These are phyloP conservation scores for Spinus pinus DNA, from an alignment of 2,797 vertebrate species.

Conservation along the genomic window DNA sequence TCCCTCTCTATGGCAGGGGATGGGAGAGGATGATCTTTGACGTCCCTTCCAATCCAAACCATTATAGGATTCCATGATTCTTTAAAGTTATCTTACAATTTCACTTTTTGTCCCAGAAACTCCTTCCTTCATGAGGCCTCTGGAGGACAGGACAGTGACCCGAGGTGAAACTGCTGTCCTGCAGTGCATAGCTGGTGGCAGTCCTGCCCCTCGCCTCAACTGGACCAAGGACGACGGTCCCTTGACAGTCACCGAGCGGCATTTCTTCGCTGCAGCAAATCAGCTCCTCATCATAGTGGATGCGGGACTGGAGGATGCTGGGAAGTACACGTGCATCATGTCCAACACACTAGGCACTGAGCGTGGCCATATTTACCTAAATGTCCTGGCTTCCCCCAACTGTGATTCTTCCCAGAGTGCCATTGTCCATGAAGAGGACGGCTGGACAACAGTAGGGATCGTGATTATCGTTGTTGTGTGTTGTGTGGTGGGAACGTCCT, in stretches of 20 bases:
- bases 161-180: constrained; percentile 82
- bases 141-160: constrained; percentile 81
- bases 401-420: constrained; percentile 76
- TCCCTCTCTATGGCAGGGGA: not conserved
- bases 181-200: constrained; percentile 85
- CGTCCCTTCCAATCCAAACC: not conserved
- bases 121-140: constrained; percentile 80
- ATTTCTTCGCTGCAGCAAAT: constrained; percentile 84
- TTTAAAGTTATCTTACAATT: not conserved
- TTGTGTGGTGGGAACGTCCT: constrained; percentile 83
- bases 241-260: constrained; percentile 78
- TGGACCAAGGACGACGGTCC: constrained; percentile 85
- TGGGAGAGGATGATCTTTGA: not conserved
- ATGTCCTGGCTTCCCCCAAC: constrained; percentile 78
- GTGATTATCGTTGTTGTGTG: constrained; percentile 86
- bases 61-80: not conserved
- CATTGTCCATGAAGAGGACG: constrained; percentile 73
- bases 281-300: constrained; percentile 86
- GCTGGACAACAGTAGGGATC: constrained; percentile 82
- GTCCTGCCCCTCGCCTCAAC: constrained; percentile 82
- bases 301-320: constrained; percentile 78
- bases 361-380: constrained; percentile 81
- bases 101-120: constrained; percentile 73
- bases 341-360: constrained; percentile 84
- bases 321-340: constrained; percentile 85